Evolutionary conservation across 2,113 vertebrate species (phyloP), one percentile per base, ranked within the genome.

Genomic region (Hystrix cristata): DNA sequence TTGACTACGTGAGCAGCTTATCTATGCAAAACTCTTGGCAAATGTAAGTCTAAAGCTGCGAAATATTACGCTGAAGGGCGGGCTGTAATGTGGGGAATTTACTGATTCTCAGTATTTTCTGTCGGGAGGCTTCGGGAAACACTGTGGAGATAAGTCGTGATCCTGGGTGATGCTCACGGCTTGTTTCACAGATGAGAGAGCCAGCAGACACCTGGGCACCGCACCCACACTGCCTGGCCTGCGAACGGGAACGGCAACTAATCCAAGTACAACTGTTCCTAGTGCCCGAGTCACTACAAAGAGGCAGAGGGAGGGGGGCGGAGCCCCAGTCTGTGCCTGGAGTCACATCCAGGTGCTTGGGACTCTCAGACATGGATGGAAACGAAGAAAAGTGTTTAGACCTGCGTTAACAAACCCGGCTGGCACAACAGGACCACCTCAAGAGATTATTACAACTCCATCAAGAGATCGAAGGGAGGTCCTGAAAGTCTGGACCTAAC

Each of bases 21-120:
- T 78, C 82, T 72, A 43, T 31, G 46, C 31, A 94, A 57, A 94
- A 83, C 74, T 93, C 48, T 90, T 80, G 57, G 59, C 78, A 87
- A 65, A 96, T 87, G 29, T 29, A 72, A 67, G 76, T 90, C 91
- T 71, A 86, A 86, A 59, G 25, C n/a, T 43, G 31, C 34, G 13
- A 11, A 74, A 12, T 31, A 59, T 69, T 84, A 6, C 27, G 27
- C 29, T 55, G 71, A 90, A 7, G 43, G 18, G 25, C 55, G 16
- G 31, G 34, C 23, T 27, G 38, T n/a, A 62, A 67, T 1, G 21
- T 79, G 57, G 19, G 3, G 46, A 38, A 67, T n/a, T 51, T 43
- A 65, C 53, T 91, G 57, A 71, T 74, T 69, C 38, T 31, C 62
- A 55, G 16, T 88, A 53, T 84, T 86, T 69, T 55, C 57, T 55